A percentile compares a stretch with the other conserved stretches of the same genome.
phyloP scores from a whole-genome alignment of 2,113 vertebrate genomes.

The Taxidea taxus region DNA sequence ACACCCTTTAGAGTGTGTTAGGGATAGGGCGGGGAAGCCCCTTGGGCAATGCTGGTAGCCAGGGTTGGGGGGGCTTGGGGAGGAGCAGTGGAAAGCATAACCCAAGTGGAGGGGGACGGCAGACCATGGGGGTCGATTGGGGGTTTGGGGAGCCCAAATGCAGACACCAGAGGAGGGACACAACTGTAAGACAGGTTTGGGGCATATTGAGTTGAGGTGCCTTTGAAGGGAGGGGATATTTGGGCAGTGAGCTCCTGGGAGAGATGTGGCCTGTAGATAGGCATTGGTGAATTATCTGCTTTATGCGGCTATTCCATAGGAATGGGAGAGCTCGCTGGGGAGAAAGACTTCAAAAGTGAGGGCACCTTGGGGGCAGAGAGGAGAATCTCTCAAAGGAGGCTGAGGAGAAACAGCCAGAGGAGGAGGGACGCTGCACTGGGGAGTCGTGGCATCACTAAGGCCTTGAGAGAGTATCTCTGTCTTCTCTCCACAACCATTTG shows the following conservation, averaged over 20 bases:
- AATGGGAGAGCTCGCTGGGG: neutral
- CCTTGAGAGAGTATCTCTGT: neutral
- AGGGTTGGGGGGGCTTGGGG: neutral
- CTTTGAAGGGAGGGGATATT: neutral
- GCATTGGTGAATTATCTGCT: neutral
- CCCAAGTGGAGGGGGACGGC: neutral
- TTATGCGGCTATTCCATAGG: too few species aligned
- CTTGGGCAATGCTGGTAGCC: too few species aligned
- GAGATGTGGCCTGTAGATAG: neutral
- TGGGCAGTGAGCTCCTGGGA: neutral
- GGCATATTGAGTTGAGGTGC: neutral
- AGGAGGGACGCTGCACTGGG: rapidly evolving
- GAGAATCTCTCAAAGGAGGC: neutral
- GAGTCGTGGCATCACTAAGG: rapidly evolving
- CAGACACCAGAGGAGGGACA: neutral
- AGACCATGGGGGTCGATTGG: neutral
- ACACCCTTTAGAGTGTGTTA: too few species aligned
- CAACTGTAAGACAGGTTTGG: neutral
- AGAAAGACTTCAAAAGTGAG: neutral
- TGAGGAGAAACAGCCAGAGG: too few species aligned
- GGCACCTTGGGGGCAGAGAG: neutral
- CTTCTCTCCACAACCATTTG: neutral
- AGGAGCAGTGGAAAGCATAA: neutral
- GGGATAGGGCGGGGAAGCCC: neutral
- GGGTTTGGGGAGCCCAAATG: neutral